A percentile compares a stretch with the other conserved stretches of the same genome.
Conservation (phyloP, 2,797 vertebrate species). For the Hyperoplus immaculatus region DNA sequence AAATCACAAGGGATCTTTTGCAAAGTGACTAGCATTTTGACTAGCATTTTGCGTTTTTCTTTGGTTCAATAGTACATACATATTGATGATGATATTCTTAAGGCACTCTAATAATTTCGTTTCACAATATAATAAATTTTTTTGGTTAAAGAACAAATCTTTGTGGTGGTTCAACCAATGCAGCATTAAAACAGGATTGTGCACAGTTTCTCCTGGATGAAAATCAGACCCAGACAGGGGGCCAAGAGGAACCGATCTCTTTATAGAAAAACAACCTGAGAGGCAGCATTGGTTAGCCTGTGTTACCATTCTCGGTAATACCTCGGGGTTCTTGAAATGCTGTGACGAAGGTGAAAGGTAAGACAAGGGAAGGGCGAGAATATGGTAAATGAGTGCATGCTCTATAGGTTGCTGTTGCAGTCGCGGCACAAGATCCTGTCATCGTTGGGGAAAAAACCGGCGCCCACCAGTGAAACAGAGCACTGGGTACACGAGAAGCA, state of each 20-base stretch:
- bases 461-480: slow-evolving; percentile 94
- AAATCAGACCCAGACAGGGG: slow-evolving; percentile 18
- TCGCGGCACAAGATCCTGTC: slow-evolving; percentile 96
- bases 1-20: slow-evolving; percentile 35
- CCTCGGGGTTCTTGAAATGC: slow-evolving; percentile 50
- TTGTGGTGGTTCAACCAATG: slow-evolving; percentile 36
- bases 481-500: slow-evolving; percentile 98
- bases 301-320: slow-evolving; percentile 57
- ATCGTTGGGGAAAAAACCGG: slow-evolving; percentile 95
- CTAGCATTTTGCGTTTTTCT: slow-evolving; percentile 55
- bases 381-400: background rate
- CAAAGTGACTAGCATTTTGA: slow-evolving; percentile 56
- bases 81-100: slow-evolving; percentile 41
- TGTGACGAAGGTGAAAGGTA: slow-evolving; percentile 16
- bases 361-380: slow-evolving; percentile 16
- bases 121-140: slow-evolving; percentile 16
- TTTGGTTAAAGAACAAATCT: slow-evolving; percentile 41
- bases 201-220: slow-evolving; percentile 20
- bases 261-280: slow-evolving; percentile 62
- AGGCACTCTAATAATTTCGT: slow-evolving; percentile 63
- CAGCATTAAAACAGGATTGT: slow-evolving; percentile 50
- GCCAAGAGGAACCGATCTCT: slow-evolving; percentile 33
- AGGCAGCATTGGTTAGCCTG: slow-evolving; percentile 61
- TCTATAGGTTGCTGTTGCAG: slow-evolving; percentile 90
- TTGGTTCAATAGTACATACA: slow-evolving; percentile 55